A percentile compares a stretch with the other conserved stretches of the same genome.
These are phyloP conservation scores for Pelosia muscerda DNA, from an alignment of 2,888 invertebrate species.

Conservation along the genomic window DNA sequence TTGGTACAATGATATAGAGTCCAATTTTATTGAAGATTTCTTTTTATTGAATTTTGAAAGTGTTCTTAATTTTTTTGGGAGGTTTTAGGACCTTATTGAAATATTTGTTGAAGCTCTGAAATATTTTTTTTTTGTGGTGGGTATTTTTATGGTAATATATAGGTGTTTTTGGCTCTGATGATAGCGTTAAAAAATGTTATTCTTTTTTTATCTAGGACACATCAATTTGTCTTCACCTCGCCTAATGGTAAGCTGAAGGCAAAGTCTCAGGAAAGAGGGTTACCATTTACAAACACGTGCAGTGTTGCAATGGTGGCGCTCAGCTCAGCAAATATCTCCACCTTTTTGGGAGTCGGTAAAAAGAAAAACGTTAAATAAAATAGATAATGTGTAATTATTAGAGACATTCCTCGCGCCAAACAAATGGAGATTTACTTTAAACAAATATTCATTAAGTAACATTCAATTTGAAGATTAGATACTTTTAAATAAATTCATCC, in stretches of 20 bases:
- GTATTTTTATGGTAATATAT: neutral
- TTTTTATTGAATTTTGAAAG: neutral
- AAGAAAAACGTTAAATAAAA: neutral
- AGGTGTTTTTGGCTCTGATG: too few species aligned
- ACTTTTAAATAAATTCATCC: conserved; percentile 40
- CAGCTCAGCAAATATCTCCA: too few species aligned
- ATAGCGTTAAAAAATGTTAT: too few species aligned
- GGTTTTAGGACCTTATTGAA: neutral
- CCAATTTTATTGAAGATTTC: neutral
- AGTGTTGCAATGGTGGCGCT: too few species aligned
- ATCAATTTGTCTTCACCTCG: too few species aligned
- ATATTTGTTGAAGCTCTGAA: neutral
- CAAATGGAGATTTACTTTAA: neutral
- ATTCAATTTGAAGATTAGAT: conserved; percentile 47
- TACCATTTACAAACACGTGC: too few species aligned
- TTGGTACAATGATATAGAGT: neutral
- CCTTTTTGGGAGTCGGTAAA: too few species aligned
- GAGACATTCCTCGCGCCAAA: neutral
- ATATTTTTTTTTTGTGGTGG: neutral
- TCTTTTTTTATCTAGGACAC: too few species aligned
- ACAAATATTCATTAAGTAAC: conserved; percentile 32
- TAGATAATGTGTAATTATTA: neutral
- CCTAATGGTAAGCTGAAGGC: too few species aligned
- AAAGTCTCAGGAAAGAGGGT: too few species aligned
- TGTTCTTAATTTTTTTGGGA: neutral